phyloP scores from a whole-genome alignment of 1,140 invertebrate species.

The Bombyx mandarina region DNA sequence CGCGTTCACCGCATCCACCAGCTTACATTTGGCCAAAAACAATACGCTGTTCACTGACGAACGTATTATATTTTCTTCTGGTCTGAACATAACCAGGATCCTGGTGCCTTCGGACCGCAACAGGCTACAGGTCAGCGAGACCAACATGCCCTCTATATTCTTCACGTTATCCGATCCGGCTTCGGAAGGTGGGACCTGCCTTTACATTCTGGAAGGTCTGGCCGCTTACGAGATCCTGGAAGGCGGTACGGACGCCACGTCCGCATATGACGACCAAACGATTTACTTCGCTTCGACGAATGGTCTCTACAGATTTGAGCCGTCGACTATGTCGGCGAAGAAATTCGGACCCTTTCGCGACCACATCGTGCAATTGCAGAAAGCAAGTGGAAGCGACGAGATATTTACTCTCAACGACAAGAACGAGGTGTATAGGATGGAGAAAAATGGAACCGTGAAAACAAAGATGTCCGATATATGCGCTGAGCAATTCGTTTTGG shows the following conservation, averaged over 20 bases:
- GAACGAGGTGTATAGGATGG: slow-evolving; percentile 36
- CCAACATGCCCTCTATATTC: slow-evolving; percentile 44
- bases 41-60: slow-evolving; percentile 35
- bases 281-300: slow-evolving; percentile 49
- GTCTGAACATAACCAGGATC: slow-evolving; percentile 37
- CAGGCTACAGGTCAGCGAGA: slow-evolving; percentile 27
- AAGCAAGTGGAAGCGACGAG: slow-evolving; percentile 37
- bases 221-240: slow-evolving; percentile 51
- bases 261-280: slow-evolving; percentile 33
- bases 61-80: slow-evolving; percentile 40
- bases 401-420: slow-evolving; percentile 39
- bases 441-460: slow-evolving; percentile 38
- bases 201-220: slow-evolving; percentile 49
- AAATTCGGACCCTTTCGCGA: slow-evolving; percentile 41
- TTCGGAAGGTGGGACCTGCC: slow-evolving; percentile 27
- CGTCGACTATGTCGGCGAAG: slow-evolving; percentile 37
- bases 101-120: slow-evolving; percentile 37
- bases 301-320: slow-evolving; percentile 44
- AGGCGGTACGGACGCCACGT: slow-evolving; percentile 45
- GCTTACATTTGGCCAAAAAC: background rate
- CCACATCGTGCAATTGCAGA: slow-evolving; percentile 49
- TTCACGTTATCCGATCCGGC: slow-evolving; percentile 40
- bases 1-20: too few relatives aligned
- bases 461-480: slow-evolving; percentile 30
- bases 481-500: slow-evolving; percentile 47